Percentiles rank a stretch among this genome's conserved stretches.
phyloP scores from a whole-genome alignment of 2,113 vertebrate species.

The Prochilodus magdalenae region DNA sequence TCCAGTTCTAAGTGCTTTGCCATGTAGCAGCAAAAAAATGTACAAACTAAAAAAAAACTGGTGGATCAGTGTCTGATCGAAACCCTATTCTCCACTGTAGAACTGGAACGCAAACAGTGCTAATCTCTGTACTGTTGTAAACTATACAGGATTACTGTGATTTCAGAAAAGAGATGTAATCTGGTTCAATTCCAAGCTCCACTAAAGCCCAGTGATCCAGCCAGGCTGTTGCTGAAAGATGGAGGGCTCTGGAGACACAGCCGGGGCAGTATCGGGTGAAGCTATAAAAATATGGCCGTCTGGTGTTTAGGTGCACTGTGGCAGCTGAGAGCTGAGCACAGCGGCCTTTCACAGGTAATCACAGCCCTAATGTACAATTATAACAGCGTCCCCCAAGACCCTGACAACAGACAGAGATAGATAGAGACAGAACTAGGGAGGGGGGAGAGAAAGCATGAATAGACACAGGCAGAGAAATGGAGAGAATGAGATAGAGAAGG shows the following conservation, averaged over 20 bases:
- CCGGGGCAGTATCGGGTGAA: background rate
- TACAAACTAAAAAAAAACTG: too few species aligned
- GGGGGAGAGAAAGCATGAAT: background rate
- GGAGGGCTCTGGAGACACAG: background rate
- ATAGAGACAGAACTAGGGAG: background rate
- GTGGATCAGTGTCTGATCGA: background rate
- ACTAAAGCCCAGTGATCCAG: slow-evolving; percentile 1
- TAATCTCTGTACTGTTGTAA: background rate
- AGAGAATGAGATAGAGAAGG: background rate
- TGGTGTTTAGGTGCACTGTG: background rate
- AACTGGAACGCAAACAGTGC: background rate
- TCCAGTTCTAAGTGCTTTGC: too few species aligned
- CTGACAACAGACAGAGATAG: background rate
- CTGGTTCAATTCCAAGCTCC: background rate
- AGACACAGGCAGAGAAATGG: background rate
- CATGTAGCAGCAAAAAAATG: too few species aligned
- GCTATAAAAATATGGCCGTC: background rate
- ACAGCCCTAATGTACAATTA: slow-evolving; percentile 15
- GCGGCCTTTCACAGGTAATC: slow-evolving; percentile 14
- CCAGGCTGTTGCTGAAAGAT: background rate
- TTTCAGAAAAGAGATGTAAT: background rate
- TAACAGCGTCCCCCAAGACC: background rate
- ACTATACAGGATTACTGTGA: background rate
- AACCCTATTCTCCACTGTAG: background rate
- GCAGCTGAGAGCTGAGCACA: slow-evolving; percentile 15